Percentiles rank a stretch among this genome's conserved stretches.
Evolutionary conservation across 2,113 vertebrate species (phyloP).

Genomic region (Podarcis raffonei): DNA sequence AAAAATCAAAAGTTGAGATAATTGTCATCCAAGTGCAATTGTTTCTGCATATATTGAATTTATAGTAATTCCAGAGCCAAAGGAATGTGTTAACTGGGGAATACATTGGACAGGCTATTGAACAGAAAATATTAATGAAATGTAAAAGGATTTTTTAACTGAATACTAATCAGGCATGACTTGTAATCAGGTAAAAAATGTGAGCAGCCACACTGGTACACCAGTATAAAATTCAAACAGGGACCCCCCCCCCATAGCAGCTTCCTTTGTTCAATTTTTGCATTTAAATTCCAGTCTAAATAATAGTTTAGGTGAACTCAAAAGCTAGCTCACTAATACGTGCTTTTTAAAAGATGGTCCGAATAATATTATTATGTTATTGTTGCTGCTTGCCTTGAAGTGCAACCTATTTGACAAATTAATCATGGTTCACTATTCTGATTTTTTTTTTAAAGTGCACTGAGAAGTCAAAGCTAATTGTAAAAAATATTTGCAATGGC

Average conservation of each 20-base stretch:
- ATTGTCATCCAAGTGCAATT: constrained; percentile 61
- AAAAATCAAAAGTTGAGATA: constrained; percentile 58
- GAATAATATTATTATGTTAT: background rate
- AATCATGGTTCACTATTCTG: constrained; percentile 64
- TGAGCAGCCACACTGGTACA: background rate
- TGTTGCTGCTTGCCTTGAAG: background rate
- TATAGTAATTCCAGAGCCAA: constrained; percentile 49
- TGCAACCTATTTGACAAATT: constrained; percentile 69
- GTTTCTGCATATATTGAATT: constrained; percentile 46
- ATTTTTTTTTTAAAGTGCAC: constrained; percentile 49
- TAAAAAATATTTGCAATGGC: constrained; percentile 42
- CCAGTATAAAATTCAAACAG: background rate
- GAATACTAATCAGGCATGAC: constrained; percentile 63
- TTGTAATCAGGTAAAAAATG: constrained; percentile 46
- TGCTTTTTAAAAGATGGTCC: background rate
- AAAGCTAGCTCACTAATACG: background rate
- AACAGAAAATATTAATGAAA: constrained; percentile 61
- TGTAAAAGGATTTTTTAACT: constrained; percentile 55
- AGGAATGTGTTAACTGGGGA: constrained; percentile 20
- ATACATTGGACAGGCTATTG: constrained; percentile 53
- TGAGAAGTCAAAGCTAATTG: constrained; percentile 53
- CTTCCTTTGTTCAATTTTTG: background rate
- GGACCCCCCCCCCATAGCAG: background rate
- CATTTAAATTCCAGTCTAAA: background rate
- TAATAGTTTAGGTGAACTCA: background rate